Percentiles rank a stretch among this genome's conserved stretches.
Evolutionary conservation across 1,140 invertebrate species (phyloP).

Genomic region (Nilaparvata lugens): DNA sequence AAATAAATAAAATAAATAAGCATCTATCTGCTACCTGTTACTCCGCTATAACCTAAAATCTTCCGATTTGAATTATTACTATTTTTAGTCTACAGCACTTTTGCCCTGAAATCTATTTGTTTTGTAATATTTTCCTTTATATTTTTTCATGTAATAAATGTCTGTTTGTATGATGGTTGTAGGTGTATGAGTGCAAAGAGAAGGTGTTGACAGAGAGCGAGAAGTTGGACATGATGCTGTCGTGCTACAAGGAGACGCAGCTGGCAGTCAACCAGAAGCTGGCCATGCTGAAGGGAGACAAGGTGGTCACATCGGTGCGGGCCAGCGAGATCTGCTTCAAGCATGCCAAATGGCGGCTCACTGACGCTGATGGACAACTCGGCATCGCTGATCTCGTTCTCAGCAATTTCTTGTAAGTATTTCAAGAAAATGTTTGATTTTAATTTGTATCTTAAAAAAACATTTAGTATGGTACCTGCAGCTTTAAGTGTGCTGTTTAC

Average conservation of each 20-base stretch:
- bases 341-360: conserved; percentile 95
- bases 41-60: too few relatives aligned
- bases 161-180: conserved; percentile 24
- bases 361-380: conserved; percentile 93
- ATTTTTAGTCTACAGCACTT: too few relatives aligned
- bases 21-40: too few relatives aligned
- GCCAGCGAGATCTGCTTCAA: conserved; percentile 98
- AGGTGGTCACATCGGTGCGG: conserved; percentile 59
- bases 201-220: conserved; percentile 76
- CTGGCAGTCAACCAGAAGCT: conserved; percentile 50
- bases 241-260: conserved; percentile 82
- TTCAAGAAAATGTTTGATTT: too few relatives aligned
- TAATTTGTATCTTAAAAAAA: too few relatives aligned
- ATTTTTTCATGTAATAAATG: too few relatives aligned
- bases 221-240: conserved; percentile 73
- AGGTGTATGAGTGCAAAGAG: conserved; percentile 86
- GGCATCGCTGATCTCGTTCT: conserved; percentile 93
- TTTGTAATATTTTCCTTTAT: too few relatives aligned
- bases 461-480: too few relatives aligned
- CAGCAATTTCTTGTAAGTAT: conserved; percentile 82
- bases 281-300: conserved; percentile 43
- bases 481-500: too few relatives aligned
- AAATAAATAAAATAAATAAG: too few relatives aligned
- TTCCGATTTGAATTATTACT: too few relatives aligned
- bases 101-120: too few relatives aligned